Base-by-base conservation (phyloP, 2,888 invertebrate genomes). In the Volucella zonaria region DNA sequence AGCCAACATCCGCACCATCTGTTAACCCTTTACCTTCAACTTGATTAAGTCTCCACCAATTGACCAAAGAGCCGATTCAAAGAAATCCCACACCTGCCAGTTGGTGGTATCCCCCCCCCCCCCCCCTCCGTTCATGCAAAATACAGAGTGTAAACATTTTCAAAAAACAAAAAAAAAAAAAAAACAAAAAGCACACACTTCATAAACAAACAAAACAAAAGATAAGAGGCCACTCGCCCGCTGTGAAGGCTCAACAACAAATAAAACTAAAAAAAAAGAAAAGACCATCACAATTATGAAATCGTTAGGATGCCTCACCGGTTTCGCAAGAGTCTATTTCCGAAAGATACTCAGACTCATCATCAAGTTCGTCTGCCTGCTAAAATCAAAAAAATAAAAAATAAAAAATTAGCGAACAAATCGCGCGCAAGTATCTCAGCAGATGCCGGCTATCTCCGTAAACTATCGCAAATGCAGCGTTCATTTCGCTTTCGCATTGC, bases 271-370 rank as follows among this genome's bases (percentile, higher is more conserved):
- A 40, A 31, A 61, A 38, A 51, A n/a, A 12, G 8, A n/a, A 52
- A 31, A 52, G 52, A 73, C 14, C 8, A 9, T 23, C 8, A n/a
- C 15, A 74, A 67, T 77, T 77, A 68, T 54, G 61, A 64, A 78
- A 78, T 64, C 58, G 42, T 49, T 70, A 78, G 77, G 56, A 77
- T 77, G 43, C 31, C 70, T 77, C 14, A 18, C n/a, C 62, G 42
- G 56, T 70, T 77, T 77, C 70, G 77, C 61, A 70, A 77, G 68
- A 70, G 40, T 70, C 78, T 64, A 78, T 78, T 78, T 71, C 43
- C 64, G 31, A 31, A 6, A 31, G 31, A 31, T 6, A 6, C 31
- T 31, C 31, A 31, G 78, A 49, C 70, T 23, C 49, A 31, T 52
- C 18, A 38, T 49, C 62, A 49, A 47, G 14, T 38, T 23, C 3